Conservation (phyloP, 2,113 vertebrate genomes). For the Sciurus niger region DNA sequence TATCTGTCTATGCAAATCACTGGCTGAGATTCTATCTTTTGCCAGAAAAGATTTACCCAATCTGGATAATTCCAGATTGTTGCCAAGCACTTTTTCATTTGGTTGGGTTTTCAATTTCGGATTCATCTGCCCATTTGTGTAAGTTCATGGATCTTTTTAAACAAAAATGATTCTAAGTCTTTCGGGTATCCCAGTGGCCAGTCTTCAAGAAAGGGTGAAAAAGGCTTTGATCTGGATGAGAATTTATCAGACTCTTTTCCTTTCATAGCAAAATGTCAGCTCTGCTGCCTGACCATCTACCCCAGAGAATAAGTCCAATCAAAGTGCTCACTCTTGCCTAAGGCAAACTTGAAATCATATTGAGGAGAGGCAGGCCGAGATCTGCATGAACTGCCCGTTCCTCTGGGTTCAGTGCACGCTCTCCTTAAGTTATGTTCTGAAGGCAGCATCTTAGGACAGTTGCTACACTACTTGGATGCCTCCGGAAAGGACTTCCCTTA, state of each 20-base stretch:
- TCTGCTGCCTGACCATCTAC: background rate
- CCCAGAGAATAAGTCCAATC: background rate
- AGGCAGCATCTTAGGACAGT: background rate
- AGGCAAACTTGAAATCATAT: background rate
- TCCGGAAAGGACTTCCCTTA: background rate
- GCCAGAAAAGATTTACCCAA: background rate
- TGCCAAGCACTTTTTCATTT: background rate
- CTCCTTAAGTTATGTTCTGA: background rate
- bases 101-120: background rate
- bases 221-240: background rate
- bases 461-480: background rate
- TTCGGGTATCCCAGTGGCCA: background rate
- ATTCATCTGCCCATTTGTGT: background rate
- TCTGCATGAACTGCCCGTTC: rapidly evolving
- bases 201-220: background rate
- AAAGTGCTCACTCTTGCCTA: background rate
- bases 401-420: background rate
- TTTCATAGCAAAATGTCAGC: background rate
- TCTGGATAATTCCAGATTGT: background rate
- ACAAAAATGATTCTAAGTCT: background rate
- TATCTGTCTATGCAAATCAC: background rate
- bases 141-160: background rate
- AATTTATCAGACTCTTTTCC: background rate
- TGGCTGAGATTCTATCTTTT: background rate
- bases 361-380: background rate